phyloP scores from a whole-genome alignment of 2,888 invertebrate species.

The Panorpa germanica region DNA sequence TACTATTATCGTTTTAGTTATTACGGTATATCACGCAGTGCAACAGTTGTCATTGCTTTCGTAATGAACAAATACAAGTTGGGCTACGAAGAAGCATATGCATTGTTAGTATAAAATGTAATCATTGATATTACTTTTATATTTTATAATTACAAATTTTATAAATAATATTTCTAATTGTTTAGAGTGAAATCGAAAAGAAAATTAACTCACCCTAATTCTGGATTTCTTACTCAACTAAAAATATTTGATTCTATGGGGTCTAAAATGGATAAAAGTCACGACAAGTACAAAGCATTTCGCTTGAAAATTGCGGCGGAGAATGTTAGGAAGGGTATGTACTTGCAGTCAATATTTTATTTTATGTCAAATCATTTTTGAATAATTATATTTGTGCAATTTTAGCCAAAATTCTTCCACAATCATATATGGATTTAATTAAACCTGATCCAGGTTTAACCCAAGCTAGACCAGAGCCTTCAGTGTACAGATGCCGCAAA shows the following conservation, averaged over 20 bases:
- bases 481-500: conserved; percentile 66
- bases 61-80: conserved; percentile 72
- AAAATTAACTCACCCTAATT: conserved; percentile 56
- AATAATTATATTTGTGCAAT: conserved; percentile 4
- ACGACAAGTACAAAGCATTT: conserved; percentile 51
- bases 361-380: not conserved
- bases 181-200: conserved; percentile 45
- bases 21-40: conserved; percentile 80
- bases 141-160: conserved; percentile 5
- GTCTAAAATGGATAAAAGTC: conserved; percentile 44
- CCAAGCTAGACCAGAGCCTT: conserved; percentile 59
- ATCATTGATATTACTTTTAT: conserved; percentile 1
- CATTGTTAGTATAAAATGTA: conserved; percentile 18
- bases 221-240: conserved; percentile 63
- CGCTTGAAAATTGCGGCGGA: conserved; percentile 63
- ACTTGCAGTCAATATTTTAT: not conserved
- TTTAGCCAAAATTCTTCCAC: conserved; percentile 63
- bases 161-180: conserved; percentile 10
- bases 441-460: conserved; percentile 62
- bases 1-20: conserved; percentile 32
- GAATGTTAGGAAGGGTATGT: conserved; percentile 49
- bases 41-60: conserved; percentile 70
- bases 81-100: conserved; percentile 50
- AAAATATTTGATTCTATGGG: conserved; percentile 64
- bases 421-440: conserved; percentile 53